phyloP scores from a whole-genome alignment of 1,140 invertebrate genomes.

The Hypothenemus hampei region DNA sequence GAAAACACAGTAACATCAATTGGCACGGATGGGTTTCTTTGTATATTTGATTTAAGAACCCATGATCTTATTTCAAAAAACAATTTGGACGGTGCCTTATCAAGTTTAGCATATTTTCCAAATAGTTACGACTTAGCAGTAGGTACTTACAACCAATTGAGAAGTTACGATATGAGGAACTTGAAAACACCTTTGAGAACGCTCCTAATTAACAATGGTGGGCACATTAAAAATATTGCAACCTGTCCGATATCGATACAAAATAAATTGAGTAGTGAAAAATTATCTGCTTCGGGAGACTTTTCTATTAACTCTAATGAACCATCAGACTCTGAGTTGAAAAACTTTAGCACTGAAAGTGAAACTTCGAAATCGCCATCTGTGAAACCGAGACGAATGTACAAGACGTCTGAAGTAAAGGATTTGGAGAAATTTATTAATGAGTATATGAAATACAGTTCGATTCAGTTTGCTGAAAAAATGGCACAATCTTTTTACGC shows the following conservation, averaged over 20 bases:
- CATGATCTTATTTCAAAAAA: slow-evolving; percentile 14
- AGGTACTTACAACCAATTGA: slow-evolving; percentile 30
- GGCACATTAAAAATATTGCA: slow-evolving; percentile 22
- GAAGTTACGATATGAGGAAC: slow-evolving; percentile 33
- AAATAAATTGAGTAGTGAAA: slow-evolving; percentile 4
- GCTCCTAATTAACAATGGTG: slow-evolving; percentile 15
- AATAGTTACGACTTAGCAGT: slow-evolving; percentile 31
- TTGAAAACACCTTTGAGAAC: slow-evolving; percentile 25
- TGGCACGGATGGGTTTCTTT: slow-evolving; percentile 28
- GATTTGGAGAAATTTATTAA: slow-evolving; percentile 21
- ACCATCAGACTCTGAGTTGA: not conserved
- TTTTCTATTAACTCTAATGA: slow-evolving; percentile 16
- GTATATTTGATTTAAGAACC: slow-evolving; percentile 31
- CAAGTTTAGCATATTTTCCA: slow-evolving; percentile 29
- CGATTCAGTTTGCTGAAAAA: slow-evolving; percentile 27
- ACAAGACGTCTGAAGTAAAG: slow-evolving; percentile 16
- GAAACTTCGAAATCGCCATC: too few species aligned
- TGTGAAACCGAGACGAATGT: not conserved
- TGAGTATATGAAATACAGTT: slow-evolving; percentile 22
- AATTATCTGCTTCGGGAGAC: slow-evolving; percentile 25
- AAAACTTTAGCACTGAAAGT: not conserved
- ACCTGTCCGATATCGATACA: not conserved
- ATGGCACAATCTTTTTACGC: slow-evolving; percentile 29
- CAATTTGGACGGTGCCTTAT: slow-evolving; percentile 27
- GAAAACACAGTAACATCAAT: slow-evolving; percentile 30